Conservation (phyloP, 2,113 vertebrate species). For the Brachyistius frenatus region DNA sequence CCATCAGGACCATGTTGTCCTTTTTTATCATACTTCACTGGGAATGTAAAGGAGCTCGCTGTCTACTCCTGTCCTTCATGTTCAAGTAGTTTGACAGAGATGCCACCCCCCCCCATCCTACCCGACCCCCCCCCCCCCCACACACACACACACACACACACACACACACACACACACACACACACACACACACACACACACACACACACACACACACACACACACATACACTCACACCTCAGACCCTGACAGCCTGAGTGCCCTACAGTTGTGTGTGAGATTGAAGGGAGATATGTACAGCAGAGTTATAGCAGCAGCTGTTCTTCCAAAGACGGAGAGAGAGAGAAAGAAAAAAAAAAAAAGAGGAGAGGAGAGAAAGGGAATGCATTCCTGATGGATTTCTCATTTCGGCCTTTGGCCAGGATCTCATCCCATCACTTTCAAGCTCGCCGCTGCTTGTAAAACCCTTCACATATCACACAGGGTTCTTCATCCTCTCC, state of each 20-base stretch:
- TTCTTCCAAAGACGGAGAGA: slow-evolving; percentile 75
- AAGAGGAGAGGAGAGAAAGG: slow-evolving; percentile 66
- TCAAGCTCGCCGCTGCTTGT: slow-evolving; percentile 88
- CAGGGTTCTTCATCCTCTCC: slow-evolving; percentile 84
- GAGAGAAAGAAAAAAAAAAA: slow-evolving; percentile 27
- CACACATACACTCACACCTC: slow-evolving; percentile 36
- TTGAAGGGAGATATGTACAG: slow-evolving; percentile 79
- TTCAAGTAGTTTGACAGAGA: slow-evolving; percentile 50
- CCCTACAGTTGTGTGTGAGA: slow-evolving; percentile 72
- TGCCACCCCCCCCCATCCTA: slow-evolving; percentile 8
- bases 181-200: slow-evolving; percentile 19
- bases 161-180: slow-evolving; percentile 19
- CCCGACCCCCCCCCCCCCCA: too few relatives aligned
- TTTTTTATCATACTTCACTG: slow-evolving; percentile 3
- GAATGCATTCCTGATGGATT: slow-evolving; percentile 92
- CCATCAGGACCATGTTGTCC: slow-evolving; percentile 6
- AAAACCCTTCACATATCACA: slow-evolving; percentile 90
- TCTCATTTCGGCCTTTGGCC: slow-evolving; percentile 91
- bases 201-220: too few relatives aligned
- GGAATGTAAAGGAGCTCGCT: slow-evolving; percentile 30
- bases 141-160: too few relatives aligned
- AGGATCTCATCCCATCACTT: slow-evolving; percentile 89
- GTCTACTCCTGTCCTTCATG: slow-evolving; percentile 34
- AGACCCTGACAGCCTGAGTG: slow-evolving; percentile 64
- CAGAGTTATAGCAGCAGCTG: slow-evolving; percentile 91